Conservation (phyloP, 2,113 vertebrate genomes). For the Sphaerodactylus townsendi region DNA sequence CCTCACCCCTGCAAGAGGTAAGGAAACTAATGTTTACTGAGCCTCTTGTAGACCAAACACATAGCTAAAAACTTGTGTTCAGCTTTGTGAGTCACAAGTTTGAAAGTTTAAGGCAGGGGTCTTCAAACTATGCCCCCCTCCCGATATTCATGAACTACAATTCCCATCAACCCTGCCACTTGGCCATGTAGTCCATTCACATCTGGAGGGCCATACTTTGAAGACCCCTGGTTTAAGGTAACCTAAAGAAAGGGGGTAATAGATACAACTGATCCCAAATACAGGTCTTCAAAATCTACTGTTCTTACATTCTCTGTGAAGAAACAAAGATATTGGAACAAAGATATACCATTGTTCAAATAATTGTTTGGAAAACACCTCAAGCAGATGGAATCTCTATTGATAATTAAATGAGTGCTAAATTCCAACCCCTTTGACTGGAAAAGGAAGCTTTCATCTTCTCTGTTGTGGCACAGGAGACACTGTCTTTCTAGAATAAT, state of each 20-base stretch:
- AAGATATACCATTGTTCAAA: conserved; percentile 42
- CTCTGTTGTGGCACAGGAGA: conserved; percentile 21
- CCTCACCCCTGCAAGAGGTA: background rate
- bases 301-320: background rate
- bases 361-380: conserved; percentile 54
- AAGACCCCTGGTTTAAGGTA: no score
- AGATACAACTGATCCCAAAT: background rate
- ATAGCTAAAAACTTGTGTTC: background rate
- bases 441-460: conserved; percentile 55
- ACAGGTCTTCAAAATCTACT: background rate
- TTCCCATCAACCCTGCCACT: no score
- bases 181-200: no score
- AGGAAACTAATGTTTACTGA: background rate
- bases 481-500: conserved; percentile 57
- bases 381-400: conserved; percentile 52
- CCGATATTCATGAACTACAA: no score
- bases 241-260: background rate
- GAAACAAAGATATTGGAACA: background rate
- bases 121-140: no score
- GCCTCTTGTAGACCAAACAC: no score
- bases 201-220: no score
- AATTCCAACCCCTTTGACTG: conserved; percentile 53
- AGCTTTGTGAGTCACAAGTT: background rate
- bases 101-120: background rate
- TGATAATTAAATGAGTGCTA: conserved; percentile 50